Base-by-base conservation (phyloP, 2,888 invertebrate genomes). In the Sesia apiformis region DNA sequence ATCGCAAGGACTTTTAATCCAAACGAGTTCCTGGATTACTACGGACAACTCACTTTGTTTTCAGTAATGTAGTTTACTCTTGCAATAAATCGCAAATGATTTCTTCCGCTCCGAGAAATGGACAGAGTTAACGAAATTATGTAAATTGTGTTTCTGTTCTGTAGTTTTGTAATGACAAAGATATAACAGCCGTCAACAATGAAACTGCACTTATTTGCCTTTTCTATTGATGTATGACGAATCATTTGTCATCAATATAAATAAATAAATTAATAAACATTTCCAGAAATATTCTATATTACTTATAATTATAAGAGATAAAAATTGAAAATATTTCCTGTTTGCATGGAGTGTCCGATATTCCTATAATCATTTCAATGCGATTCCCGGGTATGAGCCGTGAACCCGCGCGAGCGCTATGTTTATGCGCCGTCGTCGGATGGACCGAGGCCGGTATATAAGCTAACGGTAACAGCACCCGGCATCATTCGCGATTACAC, bases 371-470 rank as follows among this genome's bases (percentile, higher is more conserved):
- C 64, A 62, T 63, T 64, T 76, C 73, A 76, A 79, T 77, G 76
- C 72, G 72, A 73, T 71, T 85, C 86, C 87, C 82, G 87, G 83
- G 82, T 76, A 72, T 58, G 63, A 82, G 79, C 88, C 88, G 79
- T 89, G 88, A 89, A 88, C 88, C 81, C 67, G 76, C 73, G 56
- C 57, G 53, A 64, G 78, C 78, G 67, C 70, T 54, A 69, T 73
- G 76, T 78, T 76, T 76, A 75, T 77, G 66, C 72, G 80, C 72
- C 71, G 81, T 76, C 82, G 81, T 76, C 82, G 82, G 86, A 85
- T 83, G 84, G 81, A 76, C 76, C 88, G 88, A 89, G 88, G 88
- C 86, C 86, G 81, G 80, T 88, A 87, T 89, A 88, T 84, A 89
- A 87, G 74, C 73, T 72, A 69, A 65, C 74, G 72, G 68, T 71